These are phyloP conservation scores for Aphidoletes aphidimyza DNA, from an alignment of 2,888 invertebrate species.

Conservation along the genomic window DNA sequence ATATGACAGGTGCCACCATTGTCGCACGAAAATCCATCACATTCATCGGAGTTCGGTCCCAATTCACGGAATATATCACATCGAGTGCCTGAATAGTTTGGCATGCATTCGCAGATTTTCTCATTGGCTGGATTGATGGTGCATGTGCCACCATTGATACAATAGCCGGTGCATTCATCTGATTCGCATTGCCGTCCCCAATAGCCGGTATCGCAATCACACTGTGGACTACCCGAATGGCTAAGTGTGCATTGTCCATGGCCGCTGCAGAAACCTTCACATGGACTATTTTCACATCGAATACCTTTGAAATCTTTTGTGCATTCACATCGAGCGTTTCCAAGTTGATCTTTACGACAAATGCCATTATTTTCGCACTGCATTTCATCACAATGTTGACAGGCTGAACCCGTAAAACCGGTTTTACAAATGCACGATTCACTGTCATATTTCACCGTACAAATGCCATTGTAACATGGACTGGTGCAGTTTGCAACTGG, in stretches of 20 bases:
- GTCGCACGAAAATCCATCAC: slow-evolving; percentile 63
- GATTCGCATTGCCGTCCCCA: slow-evolving; percentile 69
- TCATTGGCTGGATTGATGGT: slow-evolving; percentile 57
- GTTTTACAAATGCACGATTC: slow-evolving; percentile 70
- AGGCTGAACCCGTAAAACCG: slow-evolving; percentile 69
- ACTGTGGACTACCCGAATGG: slow-evolving; percentile 64
- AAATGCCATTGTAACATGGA: slow-evolving; percentile 73
- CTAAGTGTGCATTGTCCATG: slow-evolving; percentile 67
- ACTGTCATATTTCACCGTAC: slow-evolving; percentile 65
- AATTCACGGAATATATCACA: not conserved
- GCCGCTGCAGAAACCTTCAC: slow-evolving; percentile 71
- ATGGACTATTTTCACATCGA: slow-evolving; percentile 71
- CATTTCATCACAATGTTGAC: slow-evolving; percentile 71
- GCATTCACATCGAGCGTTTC: slow-evolving; percentile 69
- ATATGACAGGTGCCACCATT: slow-evolving; percentile 70
- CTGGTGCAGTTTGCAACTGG: slow-evolving; percentile 70
- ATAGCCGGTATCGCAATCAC: slow-evolving; percentile 63
- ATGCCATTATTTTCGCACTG: slow-evolving; percentile 73
- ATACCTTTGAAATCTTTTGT: slow-evolving; percentile 70
- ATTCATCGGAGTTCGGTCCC: not conserved
- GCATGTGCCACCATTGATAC: slow-evolving; percentile 68
- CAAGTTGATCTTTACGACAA: slow-evolving; percentile 67
- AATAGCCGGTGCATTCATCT: slow-evolving; percentile 68
- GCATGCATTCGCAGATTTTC: slow-evolving; percentile 67
- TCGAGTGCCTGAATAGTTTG: slow-evolving; percentile 67